Evolutionary conservation across 2,888 invertebrate genomes (phyloP).

Genomic region (Diaprepes abbreviatus): DNA sequence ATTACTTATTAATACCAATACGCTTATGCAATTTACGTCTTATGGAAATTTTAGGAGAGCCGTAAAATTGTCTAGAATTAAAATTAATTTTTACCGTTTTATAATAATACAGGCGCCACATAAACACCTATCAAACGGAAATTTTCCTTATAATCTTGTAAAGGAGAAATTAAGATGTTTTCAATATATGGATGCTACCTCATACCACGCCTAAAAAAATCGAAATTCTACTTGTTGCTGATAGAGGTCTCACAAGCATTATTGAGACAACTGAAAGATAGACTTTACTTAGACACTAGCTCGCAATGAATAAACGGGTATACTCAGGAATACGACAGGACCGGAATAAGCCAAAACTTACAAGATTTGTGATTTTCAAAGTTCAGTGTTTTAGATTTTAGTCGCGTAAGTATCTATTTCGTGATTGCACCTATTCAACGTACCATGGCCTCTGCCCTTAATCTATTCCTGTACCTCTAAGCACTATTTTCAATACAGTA

Average conservation of each 20-base stretch:
- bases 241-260: slow-evolving; percentile 17
- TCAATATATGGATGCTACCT: slow-evolving; percentile 12
- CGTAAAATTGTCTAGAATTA: slow-evolving; percentile 4
- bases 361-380: no score
- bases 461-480: no score
- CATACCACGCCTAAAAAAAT: slow-evolving; percentile 21
- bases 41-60: slow-evolving; percentile 1
- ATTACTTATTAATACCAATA: neutral
- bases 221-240: slow-evolving; percentile 15
- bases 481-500: no score
- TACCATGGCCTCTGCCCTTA: no score
- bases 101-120: slow-evolving; percentile 23
- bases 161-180: slow-evolving; percentile 22
- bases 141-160: neutral
- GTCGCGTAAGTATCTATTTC: no score
- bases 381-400: neutral
- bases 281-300: slow-evolving; percentile 10
- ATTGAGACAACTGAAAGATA: slow-evolving; percentile 11
- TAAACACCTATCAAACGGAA: slow-evolving; percentile 30
- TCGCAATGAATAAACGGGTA: slow-evolving; percentile 1
- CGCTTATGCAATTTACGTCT: neutral
- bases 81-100: slow-evolving; percentile 19
- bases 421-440: no score
- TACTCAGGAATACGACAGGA: slow-evolving; percentile 2
- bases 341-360: neutral